Base-by-base conservation (phyloP, 2,888 invertebrate genomes). In the Alsophila aescularia region DNA sequence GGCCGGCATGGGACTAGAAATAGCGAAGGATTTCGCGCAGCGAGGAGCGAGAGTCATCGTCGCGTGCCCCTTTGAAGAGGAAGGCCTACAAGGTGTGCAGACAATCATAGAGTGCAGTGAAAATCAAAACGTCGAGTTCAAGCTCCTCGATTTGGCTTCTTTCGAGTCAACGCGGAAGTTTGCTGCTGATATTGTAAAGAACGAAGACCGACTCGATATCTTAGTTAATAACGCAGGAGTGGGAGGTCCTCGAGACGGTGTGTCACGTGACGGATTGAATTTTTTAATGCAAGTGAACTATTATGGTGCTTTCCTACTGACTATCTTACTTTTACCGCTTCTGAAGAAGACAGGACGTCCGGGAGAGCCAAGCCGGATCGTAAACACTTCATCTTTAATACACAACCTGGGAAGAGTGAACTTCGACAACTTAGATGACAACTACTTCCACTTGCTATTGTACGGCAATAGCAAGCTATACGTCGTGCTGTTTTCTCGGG, bases 251-350 rank as follows among this genome's bases (percentile, higher is more conserved):
- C 85, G 92, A 51, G 16, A 15, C 7, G 13, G 2, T 7, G 21
- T 24, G 4, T 95, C 96, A 15, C 93, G 94, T 66, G 97, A 98
- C 72, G 96, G 96, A 0, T 84, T 98, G 56, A 97, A 97, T 77
- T 85, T 94, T 60, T 96, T 96, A 7, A 96, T 98, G 95, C 97
- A 96, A 32, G 96, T 97, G 2, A 98, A 98, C 81, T 96, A 98
- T 72, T 97, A 96, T 79, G 98, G 98, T 0, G 96, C 96, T 21
- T 98, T 98, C 79, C 90, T 98, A 24, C 88, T 99, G 24, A 98
- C 98, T 0, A 95, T 97, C 73, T 92, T 98, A 9, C 92, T 99
- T 1, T 93, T 97, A 50, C 96, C 96, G 76, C 84, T 96, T 27
- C 69, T 97, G 61, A 96, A 94, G 77, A 93, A 93, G 70, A 66